Base-by-base conservation (phyloP, 2,888 invertebrate species). In the Pseudococcus longispinus region DNA sequence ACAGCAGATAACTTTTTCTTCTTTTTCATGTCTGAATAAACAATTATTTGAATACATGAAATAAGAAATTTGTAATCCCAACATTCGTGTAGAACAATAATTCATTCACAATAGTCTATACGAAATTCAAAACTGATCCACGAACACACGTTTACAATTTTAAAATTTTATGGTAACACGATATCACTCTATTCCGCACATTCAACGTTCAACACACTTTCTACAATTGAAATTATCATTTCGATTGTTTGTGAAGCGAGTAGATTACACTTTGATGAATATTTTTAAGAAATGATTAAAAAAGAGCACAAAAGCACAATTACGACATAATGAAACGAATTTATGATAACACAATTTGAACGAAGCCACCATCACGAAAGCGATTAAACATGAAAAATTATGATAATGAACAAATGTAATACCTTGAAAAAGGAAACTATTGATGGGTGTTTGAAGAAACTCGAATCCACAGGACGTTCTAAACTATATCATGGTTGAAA, bases 1-100 rank as follows among this genome's bases (percentile, higher is more conserved):
- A 93, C 93, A 90, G 92, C 93, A 87, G 91, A 91, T 89, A 92
- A 91, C 89, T 92, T 93, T 89, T 46, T 86, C 32, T 80, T 86
- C 23, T 51, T 86, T 32, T 51, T 70, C 44, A 77, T 46, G 44
- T 55, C 86, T 86, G 80, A 32, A 55, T 32, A 84, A 29, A 65
- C 1, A 20, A 65, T 55, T 32, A 70, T 29, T 29, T 18, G 3
- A 5, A 74, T 32, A 74, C 74, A 74, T 32, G 5, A 32, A 74
- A 74, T 4, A 32, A 15, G 8, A 32, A 37, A 74, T 18, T 18
- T 26, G 3, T 4, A 18, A 18, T 32, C 18, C 13, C 11, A 74
- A 18, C 29, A 74, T 29, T 32, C 11, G 8, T 8, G n/a, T 23
- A 23, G 23, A 60, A 8, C 23, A 55, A 18, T 55, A n/a, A 37